These are phyloP conservation scores for Muraenolepis orangiensis DNA, from an alignment of 2,797 vertebrate genomes.

Conservation along the genomic window DNA sequence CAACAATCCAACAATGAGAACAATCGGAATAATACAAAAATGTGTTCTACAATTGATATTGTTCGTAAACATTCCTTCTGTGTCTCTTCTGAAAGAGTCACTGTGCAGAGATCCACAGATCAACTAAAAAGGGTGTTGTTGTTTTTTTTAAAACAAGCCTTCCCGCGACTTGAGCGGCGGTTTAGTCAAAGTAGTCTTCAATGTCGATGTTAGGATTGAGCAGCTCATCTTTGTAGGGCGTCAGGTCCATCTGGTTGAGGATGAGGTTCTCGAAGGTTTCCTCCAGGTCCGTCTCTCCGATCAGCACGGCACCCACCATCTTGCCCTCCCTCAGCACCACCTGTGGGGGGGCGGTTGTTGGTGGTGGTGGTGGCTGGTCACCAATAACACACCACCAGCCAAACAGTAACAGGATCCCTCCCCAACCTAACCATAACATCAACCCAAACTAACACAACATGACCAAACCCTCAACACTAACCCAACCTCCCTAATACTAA, in stretches of 20 bases:
- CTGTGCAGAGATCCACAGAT: not conserved
- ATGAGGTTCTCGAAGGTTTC: conserved; percentile 99
- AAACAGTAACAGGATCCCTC: not conserved
- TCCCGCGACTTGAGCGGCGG: too few species aligned
- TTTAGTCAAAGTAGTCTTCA: conserved; percentile 96
- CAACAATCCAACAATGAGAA: not conserved
- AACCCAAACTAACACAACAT: not conserved
- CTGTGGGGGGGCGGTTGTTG: conserved; percentile 36
- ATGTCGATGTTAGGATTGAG: conserved; percentile 92
- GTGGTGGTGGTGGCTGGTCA: not conserved
- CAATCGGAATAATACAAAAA: not conserved
- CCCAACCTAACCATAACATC: not conserved
- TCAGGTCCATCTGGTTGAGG: conserved; percentile 94
- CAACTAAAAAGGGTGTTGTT: too few species aligned
- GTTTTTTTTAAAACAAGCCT: too few species aligned
- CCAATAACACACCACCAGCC: not conserved
- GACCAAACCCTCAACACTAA: too few species aligned
- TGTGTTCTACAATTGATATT: not conserved
- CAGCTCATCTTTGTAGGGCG: conserved; percentile 84
- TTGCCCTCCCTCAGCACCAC: conserved; percentile 81
- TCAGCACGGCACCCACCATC: conserved; percentile 90
- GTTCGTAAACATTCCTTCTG: not conserved
- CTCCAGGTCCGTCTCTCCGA: conserved; percentile 92
- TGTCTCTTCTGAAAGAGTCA: not conserved
- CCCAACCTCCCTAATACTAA: too few species aligned